Evolutionary conservation across 1,140 invertebrate genomes (phyloP).

Genomic region (Drosophila mayri): DNA sequence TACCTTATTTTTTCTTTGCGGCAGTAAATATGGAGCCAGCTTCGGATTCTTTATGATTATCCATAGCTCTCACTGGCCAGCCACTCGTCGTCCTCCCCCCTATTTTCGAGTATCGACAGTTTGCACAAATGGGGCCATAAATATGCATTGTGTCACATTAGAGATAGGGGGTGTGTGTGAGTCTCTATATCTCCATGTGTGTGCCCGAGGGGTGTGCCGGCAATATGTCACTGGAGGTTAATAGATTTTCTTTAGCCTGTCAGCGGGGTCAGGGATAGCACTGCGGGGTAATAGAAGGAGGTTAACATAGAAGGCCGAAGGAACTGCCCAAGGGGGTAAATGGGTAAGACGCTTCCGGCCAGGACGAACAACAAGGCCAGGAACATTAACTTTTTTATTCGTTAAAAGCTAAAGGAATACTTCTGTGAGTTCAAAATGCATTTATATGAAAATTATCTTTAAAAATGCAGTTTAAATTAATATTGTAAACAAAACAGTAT

Average conservation of each 20-base stretch:
- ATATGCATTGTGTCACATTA: constrained; percentile 82
- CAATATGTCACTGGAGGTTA: constrained; percentile 79
- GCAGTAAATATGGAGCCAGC: constrained; percentile 19
- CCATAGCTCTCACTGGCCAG: constrained; percentile 31
- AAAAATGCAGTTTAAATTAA: neutral
- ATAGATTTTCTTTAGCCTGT: constrained; percentile 82
- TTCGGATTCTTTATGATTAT: constrained; percentile 41
- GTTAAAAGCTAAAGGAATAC: neutral
- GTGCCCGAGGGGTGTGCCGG: constrained; percentile 37
- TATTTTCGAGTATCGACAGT: constrained; percentile 53
- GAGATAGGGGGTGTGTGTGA: constrained; percentile 37
- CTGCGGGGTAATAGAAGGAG: neutral
- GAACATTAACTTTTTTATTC: constrained; percentile 17
- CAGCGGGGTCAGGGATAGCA: constrained; percentile 54
- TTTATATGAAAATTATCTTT: too few species aligned
- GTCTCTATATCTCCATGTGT: neutral
- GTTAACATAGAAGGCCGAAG: neutral
- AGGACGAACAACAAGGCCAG: constrained; percentile 12
- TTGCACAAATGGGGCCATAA: constrained; percentile 69
- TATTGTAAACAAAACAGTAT: neutral
- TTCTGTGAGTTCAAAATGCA: neutral
- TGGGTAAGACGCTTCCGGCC: constrained; percentile 24
- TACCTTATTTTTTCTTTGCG: neutral
- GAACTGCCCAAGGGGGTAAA: constrained; percentile 27
- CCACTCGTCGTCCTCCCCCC: neutral